Percentiles rank a stretch among this genome's conserved stretches.
phyloP scores from a whole-genome alignment of 1,140 invertebrate genomes.

The Yoshiicerus persimilis region DNA sequence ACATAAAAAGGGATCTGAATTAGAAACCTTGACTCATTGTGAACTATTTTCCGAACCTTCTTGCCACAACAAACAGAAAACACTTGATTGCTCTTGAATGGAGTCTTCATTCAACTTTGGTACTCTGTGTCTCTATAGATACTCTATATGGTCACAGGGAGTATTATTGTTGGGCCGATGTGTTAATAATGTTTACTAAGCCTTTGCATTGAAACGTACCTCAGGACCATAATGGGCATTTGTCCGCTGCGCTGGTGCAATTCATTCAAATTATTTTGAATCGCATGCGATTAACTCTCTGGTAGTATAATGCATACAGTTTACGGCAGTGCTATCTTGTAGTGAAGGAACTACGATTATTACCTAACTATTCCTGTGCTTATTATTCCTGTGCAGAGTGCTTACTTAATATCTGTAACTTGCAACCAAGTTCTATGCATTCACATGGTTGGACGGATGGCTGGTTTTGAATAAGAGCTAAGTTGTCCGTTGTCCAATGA shows the following conservation, averaged over 20 bases:
- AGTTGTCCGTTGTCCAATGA: background rate
- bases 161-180: background rate
- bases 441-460: background rate
- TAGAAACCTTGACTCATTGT: background rate
- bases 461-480: background rate
- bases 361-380: background rate
- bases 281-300: background rate
- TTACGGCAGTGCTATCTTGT: background rate
- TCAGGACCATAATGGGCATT: background rate
- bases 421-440: background rate
- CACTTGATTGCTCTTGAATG: background rate
- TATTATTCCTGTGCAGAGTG: background rate
- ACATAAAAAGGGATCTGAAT: too few species aligned
- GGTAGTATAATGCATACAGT: background rate
- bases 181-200: background rate
- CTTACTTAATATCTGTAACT: background rate
- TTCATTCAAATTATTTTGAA: background rate
- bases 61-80: background rate
- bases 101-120: background rate
- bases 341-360: background rate
- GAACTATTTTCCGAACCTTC: background rate
- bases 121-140: too few species aligned
- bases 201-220: background rate
- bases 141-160: background rate
- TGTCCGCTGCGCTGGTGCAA: background rate